These are phyloP conservation scores for Sinopyrophorus schimmeli DNA, from an alignment of 2,888 invertebrate species.

Conservation along the genomic window DNA sequence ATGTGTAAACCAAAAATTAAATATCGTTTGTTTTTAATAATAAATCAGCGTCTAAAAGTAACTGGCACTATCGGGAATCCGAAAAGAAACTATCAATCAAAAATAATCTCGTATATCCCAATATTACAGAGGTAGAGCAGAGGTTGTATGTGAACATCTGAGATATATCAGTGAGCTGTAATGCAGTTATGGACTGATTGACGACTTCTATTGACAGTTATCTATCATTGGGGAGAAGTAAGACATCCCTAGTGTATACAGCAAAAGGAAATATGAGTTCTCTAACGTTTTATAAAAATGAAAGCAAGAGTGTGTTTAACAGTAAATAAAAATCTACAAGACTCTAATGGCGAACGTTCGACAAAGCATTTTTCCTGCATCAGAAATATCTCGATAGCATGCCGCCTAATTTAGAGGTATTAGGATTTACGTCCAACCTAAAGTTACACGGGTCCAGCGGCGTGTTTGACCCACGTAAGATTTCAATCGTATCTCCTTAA, in stretches of 20 bases:
- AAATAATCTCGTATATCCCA: conserved; percentile 18
- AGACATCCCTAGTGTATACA: conserved; percentile 25
- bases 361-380: conserved; percentile 1
- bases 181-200: conserved; percentile 50
- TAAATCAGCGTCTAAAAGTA: conserved; percentile 5
- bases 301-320: not conserved
- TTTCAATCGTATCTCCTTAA: conserved; percentile 37
- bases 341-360: not conserved
- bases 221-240: conserved; percentile 49
- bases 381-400: conserved; percentile 10
- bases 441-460: conserved; percentile 25
- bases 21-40: conserved; percentile 2
- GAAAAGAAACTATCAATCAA: conserved; percentile 19
- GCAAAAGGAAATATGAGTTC: conserved; percentile 12
- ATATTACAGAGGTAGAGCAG: conserved; percentile 1
- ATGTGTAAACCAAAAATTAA: too few relatives aligned
- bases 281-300: not conserved
- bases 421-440: conserved; percentile 28
- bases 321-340: not conserved
- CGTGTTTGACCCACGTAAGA: conserved; percentile 32
- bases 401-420: conserved; percentile 27
- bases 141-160: conserved; percentile 17
- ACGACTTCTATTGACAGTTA: conserved; percentile 53
- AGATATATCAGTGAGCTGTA: conserved; percentile 37
- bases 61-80: conserved; percentile 1